These are phyloP conservation scores for Brachionus asplanchnoidis DNA, from an alignment of 1,140 invertebrate species.

Conservation along the genomic window DNA sequence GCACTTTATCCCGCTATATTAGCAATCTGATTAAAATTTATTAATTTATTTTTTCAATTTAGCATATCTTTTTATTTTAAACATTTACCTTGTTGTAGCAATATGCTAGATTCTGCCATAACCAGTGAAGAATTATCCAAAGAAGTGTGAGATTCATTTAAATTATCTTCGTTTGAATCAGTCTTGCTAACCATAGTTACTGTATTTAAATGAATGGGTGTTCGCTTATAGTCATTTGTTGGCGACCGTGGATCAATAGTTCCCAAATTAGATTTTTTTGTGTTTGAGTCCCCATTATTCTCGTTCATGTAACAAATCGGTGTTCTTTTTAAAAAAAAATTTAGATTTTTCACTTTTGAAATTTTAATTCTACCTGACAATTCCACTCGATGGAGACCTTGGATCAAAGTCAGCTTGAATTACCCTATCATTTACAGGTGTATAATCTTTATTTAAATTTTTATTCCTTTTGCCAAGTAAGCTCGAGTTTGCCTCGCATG, in stretches of 20 bases:
- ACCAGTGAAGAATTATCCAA: not conserved
- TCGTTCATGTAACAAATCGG: constrained; percentile 20
- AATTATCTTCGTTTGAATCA: not conserved
- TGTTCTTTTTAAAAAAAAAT: not conserved
- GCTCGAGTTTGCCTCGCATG: not conserved
- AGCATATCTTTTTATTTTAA: not conserved
- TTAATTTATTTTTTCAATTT: no score
- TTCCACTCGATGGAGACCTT: not conserved
- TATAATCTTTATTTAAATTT: not conserved
- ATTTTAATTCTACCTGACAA: not conserved
- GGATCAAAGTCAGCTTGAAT: not conserved
- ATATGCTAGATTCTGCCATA: not conserved
- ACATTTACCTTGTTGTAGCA: not conserved
- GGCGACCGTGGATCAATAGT: constrained; percentile 3
- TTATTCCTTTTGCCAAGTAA: not conserved
- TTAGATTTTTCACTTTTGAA: not conserved
- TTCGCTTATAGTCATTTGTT: constrained; percentile 7
- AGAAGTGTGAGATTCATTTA: not conserved
- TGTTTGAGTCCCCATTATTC: not conserved
- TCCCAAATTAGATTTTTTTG: not conserved
- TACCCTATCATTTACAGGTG: not conserved
- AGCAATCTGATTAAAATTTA: no score
- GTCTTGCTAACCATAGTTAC: not conserved
- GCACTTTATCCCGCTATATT: no score
- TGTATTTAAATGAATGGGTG: constrained; percentile 1